Evolutionary conservation across 2,888 invertebrate genomes (phyloP).

Genomic region (Gisinianus flammeolus): DNA sequence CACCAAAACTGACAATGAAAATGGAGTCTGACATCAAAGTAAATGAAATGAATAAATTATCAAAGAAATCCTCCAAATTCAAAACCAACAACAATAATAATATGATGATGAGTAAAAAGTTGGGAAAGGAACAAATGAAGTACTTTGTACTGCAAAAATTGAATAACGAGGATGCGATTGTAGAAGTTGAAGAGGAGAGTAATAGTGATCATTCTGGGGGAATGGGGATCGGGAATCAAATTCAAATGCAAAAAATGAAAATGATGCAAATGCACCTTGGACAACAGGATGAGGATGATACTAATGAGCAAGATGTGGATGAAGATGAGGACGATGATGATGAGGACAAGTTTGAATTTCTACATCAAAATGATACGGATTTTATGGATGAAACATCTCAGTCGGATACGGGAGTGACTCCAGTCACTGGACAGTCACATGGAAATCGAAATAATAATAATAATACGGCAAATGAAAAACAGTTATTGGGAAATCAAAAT

Average conservation of each 20-base stretch:
- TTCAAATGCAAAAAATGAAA: background rate
- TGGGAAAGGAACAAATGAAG: background rate
- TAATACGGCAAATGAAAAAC: background rate
- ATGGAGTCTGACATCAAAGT: background rate
- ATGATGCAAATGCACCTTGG: no score
- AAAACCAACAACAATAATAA: background rate
- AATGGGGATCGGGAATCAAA: background rate
- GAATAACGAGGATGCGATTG: background rate
- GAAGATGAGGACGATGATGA: slow-evolving; percentile 3
- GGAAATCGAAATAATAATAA: slow-evolving; percentile 2
- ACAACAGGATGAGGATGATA: background rate
- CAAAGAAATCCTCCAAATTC: background rate
- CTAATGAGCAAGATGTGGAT: background rate
- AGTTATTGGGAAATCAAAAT: no score
- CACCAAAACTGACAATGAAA: background rate
- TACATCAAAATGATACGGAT: slow-evolving; percentile 3
- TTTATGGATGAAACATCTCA: slow-evolving; percentile 7
- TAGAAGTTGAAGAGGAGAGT: slow-evolving; percentile 1
- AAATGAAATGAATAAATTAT: background rate
- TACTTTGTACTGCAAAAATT: background rate
- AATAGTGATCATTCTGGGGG: background rate
- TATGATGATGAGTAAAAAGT: background rate
- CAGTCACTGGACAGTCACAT: background rate
- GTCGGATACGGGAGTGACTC: background rate
- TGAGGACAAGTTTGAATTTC: background rate